A percentile compares a stretch with the other conserved stretches of the same genome.
Evolutionary conservation across 2,797 vertebrate genomes (phyloP).

Genomic region (Gymnopithys bicolor): DNA sequence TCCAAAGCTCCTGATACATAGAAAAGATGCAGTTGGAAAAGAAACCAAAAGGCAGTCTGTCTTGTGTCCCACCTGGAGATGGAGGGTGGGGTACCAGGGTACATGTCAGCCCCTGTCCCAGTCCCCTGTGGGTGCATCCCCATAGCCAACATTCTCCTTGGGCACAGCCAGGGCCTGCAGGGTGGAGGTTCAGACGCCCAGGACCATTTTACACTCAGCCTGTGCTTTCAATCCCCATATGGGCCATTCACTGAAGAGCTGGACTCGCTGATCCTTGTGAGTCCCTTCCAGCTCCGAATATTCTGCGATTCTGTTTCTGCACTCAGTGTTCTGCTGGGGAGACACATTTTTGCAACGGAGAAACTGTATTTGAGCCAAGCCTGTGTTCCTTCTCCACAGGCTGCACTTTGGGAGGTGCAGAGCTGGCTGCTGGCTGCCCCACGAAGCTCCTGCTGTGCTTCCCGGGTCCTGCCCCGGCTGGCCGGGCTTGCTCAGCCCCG

Average conservation of each 20-base stretch:
- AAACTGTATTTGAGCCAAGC: neutral
- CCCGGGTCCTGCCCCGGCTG: neutral
- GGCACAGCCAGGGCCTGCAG: neutral
- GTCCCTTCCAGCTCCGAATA: neutral
- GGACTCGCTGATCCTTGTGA: neutral
- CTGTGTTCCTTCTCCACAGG: neutral
- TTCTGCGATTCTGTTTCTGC: neutral
- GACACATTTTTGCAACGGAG: neutral
- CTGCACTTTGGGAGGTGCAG: neutral
- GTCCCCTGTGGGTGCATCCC: neutral
- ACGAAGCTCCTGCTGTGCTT: neutral
- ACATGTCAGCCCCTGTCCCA: accelerated
- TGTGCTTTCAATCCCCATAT: neutral
- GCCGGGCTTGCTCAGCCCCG: neutral
- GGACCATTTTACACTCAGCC: neutral
- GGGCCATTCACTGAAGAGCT: neutral
- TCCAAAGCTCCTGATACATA: neutral
- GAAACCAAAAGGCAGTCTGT: neutral
- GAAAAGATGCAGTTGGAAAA: neutral
- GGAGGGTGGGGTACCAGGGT: neutral
- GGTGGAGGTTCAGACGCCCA: neutral
- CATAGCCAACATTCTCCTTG: accelerated
- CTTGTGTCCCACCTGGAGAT: neutral
- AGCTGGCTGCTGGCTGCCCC: neutral
- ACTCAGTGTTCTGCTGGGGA: neutral